Conservation (phyloP, 2,797 vertebrate genomes). For the Amniataba percoides region DNA sequence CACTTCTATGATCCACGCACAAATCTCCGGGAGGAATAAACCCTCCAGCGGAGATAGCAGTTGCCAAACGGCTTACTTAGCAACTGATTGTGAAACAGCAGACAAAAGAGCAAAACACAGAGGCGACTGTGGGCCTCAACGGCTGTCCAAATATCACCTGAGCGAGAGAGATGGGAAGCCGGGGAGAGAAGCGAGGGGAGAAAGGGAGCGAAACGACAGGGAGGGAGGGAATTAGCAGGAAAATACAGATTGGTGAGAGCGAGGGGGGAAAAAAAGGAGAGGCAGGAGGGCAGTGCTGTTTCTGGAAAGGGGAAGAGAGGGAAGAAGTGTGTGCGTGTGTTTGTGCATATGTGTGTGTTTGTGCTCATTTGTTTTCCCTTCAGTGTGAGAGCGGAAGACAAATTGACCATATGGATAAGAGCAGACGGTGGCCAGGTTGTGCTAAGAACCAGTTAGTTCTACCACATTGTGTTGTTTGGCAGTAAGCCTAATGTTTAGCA, state of each 20-base stretch:
- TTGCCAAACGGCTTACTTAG: constrained; percentile 55
- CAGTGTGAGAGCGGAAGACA: constrained; percentile 57
- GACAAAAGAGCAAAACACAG: constrained; percentile 33
- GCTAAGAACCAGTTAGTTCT: constrained; percentile 73
- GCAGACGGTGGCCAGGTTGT: constrained; percentile 73
- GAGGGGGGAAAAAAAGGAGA: neutral
- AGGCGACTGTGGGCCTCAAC: constrained; percentile 2
- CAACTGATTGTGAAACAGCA: constrained; percentile 45
- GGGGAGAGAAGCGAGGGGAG: neutral
- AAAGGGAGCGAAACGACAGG: neutral
- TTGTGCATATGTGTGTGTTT: constrained; percentile 10
- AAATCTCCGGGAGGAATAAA: constrained; percentile 58
- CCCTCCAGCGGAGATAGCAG: constrained; percentile 42
- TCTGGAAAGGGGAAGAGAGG: neutral
- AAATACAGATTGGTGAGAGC: neutral
- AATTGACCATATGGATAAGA: constrained; percentile 73
- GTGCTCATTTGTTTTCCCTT: constrained; percentile 42
- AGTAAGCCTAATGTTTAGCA: constrained; percentile 72
- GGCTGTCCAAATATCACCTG: constrained; percentile 31
- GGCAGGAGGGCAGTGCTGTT: constrained; percentile 3
- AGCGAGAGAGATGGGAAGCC: neutral
- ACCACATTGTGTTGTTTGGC: constrained; percentile 75
- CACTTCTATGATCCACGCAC: constrained; percentile 19
- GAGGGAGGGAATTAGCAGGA: neutral
- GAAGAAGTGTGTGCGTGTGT: neutral